phyloP scores from a whole-genome alignment of 2,113 vertebrate genomes.

The Urocynchramus pylzowi region DNA sequence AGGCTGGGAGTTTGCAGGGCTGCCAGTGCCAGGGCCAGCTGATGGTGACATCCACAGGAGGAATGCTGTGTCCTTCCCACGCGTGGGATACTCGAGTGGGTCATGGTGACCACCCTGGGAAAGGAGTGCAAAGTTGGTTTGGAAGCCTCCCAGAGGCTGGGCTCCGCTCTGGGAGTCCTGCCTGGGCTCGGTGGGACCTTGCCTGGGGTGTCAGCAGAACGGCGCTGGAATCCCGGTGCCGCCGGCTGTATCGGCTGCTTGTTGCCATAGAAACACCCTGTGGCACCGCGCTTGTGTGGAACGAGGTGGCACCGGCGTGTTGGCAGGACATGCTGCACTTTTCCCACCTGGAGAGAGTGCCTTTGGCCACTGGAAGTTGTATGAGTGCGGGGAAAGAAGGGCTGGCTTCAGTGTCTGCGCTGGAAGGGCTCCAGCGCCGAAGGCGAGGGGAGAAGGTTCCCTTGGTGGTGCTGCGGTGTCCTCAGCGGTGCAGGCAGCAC shows the following conservation, averaged over 20 bases:
- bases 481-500: background rate
- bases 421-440: background rate
- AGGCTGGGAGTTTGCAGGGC: background rate
- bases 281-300: background rate
- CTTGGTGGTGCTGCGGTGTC: background rate
- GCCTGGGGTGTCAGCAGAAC: background rate
- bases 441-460: background rate
- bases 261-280: background rate
- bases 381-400: fast-evolving
- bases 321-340: background rate
- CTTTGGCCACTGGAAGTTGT: fast-evolving
- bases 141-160: background rate
- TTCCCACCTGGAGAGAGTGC: background rate
- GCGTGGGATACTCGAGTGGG: fast-evolving
- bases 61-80: fast-evolving
- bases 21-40: background rate
- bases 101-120: fast-evolving
- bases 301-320: background rate
- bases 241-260: fast-evolving
- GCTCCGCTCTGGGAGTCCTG: background rate
- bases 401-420: fast-evolving
- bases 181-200: background rate
- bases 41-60: background rate
- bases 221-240: background rate
- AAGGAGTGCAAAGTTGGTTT: background rate